Evolutionary conservation across 1,140 invertebrate species (phyloP), one percentile per base, ranked within the genome.

Genomic region (Saccostrea echinata): DNA sequence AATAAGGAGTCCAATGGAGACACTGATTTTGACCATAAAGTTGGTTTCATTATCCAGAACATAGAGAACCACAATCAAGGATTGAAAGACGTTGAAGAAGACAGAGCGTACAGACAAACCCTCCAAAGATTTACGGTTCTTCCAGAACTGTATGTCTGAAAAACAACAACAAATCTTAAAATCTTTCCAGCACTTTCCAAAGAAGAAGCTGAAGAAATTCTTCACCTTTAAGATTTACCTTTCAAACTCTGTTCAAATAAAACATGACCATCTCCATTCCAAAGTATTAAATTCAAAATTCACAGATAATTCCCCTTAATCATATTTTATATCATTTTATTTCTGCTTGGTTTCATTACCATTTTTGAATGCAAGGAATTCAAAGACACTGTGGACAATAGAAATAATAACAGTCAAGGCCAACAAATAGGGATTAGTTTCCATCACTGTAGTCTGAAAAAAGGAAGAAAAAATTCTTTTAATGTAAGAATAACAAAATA

Each of bases 11-110:
- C 99, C 98, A 89, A 99, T 97, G 61, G 95, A 93, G 53, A 96
- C 95, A 89, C 97, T 98, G 86, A 99, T 97, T 92, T 97, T 96
- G 33, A 99, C 97, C 89, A 99, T 96, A 55, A 98, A 97, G 95
- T 99, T 99, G 2, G 99, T 99, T 93, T 99, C 99, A 95, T 99
- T 99, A 94, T 99, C 99, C 53, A 99, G 94, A 1, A 99, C 98
- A 94, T 99, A 99, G 0, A 99, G 96, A 0, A 99, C 95, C 2
- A 99, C 98, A 90, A 99, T 97, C 1, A 99, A 93, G 0, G 98
- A 98, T 94, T 99, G 99, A 94, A 99, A 99, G 0, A 99, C 98
- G 93, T 98, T 99, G 95, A 99, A 99, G 94, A 99, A 99, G n/a
- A 99, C 98, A 0, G 98, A 99, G 88, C 99, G 96, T 13, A 99